Conservation (phyloP, 2,113 vertebrate species). For the Proterorhinus semilunaris region DNA sequence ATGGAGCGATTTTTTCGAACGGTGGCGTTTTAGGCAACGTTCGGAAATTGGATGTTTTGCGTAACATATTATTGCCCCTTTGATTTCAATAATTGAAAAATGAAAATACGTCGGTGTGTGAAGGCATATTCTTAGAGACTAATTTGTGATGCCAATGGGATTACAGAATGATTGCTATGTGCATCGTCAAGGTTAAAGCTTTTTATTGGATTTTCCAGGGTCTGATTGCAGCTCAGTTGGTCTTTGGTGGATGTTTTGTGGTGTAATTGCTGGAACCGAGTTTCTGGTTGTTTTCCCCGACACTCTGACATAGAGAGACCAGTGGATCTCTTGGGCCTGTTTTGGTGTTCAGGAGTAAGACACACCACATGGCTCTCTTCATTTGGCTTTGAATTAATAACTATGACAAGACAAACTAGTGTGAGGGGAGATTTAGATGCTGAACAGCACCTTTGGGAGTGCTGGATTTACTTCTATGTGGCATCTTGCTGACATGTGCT, state of each 20-base stretch:
- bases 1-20: conserved; percentile 16
- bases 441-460: conserved; percentile 14
- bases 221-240: conserved; percentile 39
- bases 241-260: conserved; percentile 35
- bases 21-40: too few species aligned
- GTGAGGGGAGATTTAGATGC: conserved; percentile 3
- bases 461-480: conserved; percentile 16
- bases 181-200: conserved; percentile 58
- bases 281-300: conserved; percentile 4
- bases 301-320: conserved; percentile 6
- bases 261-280: conserved; percentile 21
- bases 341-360: background rate
- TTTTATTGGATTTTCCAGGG: conserved; percentile 54
- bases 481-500: conserved; percentile 15
- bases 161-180: conserved; percentile 52
- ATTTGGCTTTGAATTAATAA: conserved; percentile 10
- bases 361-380: conserved; percentile 4
- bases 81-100: conserved; percentile 62
- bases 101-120: conserved; percentile 51
- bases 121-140: conserved; percentile 45
- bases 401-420: conserved; percentile 10
- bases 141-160: conserved; percentile 62
- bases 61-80: conserved; percentile 38
- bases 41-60: conserved; percentile 38
- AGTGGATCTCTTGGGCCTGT: conserved; percentile 14